Evolutionary conservation across 1,140 invertebrate genomes (phyloP), one percentile per base, ranked within the genome.

Genomic region (Drosophila nebulosa): DNA sequence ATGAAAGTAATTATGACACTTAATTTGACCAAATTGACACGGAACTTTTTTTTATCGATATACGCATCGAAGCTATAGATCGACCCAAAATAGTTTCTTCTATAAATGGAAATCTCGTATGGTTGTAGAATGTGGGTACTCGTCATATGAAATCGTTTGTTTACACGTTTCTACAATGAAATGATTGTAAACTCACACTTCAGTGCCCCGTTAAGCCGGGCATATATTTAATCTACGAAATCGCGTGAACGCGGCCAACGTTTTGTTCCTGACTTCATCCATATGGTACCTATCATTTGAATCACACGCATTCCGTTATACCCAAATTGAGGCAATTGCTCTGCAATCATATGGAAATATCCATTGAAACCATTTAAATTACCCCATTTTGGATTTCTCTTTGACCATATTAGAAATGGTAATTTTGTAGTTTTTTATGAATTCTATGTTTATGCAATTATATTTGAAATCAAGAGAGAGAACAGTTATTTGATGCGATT

Each of bases 71-170:
- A 21, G 16, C 39, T 10, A 21, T 10, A 39, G 6, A 64, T 59
- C 0, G 46, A 60, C 1, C 58, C 22, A 62, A 0, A 32, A 83
- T 1, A 36, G 66, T 2, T 9, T 32, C 0, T 1, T 75, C 1
- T 75, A 64, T 18, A 60, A 62, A 6, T 10, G 51, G 51, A 1
- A 68, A 74, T 26, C 58, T 64, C 0, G 21, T n/a, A 69, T 12
- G 21, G 59, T 1, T 83, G 79, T n/a, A 6, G 18, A 0, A 83
- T 22, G 7, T 83, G 0, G 71, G 26, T 7, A 83, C 78, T 59
- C 79, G 69, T 0, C 5, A 35, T 2, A 21, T 68, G 0, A 74
- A n/a, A 53, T 3, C 63, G 63, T 5, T 2, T 83, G 0, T 79
- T 57, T 3, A 36, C 69, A 0, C 5, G 7, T 2, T 32, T 55